Base-by-base conservation (phyloP, 2,888 invertebrate genomes). In the Drosophila differens region DNA sequence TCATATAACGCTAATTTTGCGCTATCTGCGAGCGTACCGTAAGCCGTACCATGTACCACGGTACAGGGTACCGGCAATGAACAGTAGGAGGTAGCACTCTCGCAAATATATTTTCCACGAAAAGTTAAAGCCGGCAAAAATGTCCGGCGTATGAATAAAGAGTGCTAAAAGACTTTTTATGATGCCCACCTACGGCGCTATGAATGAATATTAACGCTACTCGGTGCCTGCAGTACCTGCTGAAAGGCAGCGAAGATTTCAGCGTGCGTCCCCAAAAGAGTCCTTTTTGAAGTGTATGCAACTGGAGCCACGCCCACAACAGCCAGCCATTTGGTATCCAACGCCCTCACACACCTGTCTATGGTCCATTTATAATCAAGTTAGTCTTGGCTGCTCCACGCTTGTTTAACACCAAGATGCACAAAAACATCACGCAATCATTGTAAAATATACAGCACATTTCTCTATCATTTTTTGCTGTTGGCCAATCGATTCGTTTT, bases 111-210 rank as follows among this genome's bases (percentile, higher is more conserved):
- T 67, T 66, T 87, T 85, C 87, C 81, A 77, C 79, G 88, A 82
- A 87, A 59, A 70, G 70, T 74, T 57, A 55, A 70, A 55, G 35
- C 35, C 59, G 63, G 65, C 64, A 57, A 75, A 68, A 69, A 68
- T 76, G 49, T 55, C 69, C 37, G 74, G n/a, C n/a, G 2, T 28
- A 79, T 89, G 91, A 91, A 91, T 88, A 89, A 74, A 75, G 79
- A 85, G 77, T 86, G 85, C 90, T 91, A 86, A 91, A 90, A 82
- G 91, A 71, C 88, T 90, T 83, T 91, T 91, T 91, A 91, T 89
- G 91, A 91, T 81, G 82, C 88, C 84, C 84, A 76, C 90, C 91
- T 83, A 82, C 79, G 70, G 91, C 62, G 91, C 83, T 83, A 89
- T 89, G 88, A 90, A 90, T 91, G 90, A 90, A 88, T 60, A 74